phyloP scores from a whole-genome alignment of 2,888 invertebrate species.

The Epinotia ramella region DNA sequence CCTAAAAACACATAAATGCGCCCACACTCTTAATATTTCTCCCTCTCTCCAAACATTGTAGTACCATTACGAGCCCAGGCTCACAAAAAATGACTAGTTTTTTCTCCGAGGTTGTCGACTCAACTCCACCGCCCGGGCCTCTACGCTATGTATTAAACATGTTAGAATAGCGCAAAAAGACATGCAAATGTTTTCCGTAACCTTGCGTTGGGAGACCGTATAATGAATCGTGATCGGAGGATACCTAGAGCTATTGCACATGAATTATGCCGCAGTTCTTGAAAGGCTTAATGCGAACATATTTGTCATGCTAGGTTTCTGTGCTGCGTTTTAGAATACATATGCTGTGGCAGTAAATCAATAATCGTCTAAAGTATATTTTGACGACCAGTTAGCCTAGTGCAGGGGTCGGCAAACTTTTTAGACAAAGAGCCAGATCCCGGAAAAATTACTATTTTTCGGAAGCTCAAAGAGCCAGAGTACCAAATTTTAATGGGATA shows the following conservation, averaged over 20 bases:
- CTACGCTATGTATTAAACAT: slow-evolving; percentile 80
- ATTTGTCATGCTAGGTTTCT: slow-evolving; percentile 30
- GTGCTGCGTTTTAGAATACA: slow-evolving; percentile 37
- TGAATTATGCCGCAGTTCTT: slow-evolving; percentile 28
- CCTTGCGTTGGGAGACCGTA: slow-evolving; percentile 76
- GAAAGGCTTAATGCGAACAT: slow-evolving; percentile 34
- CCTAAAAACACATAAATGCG: not conserved
- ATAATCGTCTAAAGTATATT: not conserved
- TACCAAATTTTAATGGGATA: too few relatives aligned
- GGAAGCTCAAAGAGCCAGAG: too few relatives aligned
- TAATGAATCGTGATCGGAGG: slow-evolving; percentile 48
- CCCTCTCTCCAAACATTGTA: not conserved
- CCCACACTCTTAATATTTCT: not conserved
- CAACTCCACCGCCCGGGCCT: slow-evolving; percentile 62
- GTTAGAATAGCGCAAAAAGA: slow-evolving; percentile 70
- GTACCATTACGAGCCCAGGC: not conserved
- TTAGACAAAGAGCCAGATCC: too few relatives aligned
- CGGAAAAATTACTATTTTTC: too few relatives aligned
- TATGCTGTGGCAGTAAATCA: not conserved
- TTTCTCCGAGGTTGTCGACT: slow-evolving; percentile 74
- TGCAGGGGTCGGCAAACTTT: too few relatives aligned
- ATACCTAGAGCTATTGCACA: slow-evolving; percentile 40
- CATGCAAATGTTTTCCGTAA: slow-evolving; percentile 77
- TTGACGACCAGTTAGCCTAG: too few relatives aligned
- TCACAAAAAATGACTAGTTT: slow-evolving; percentile 45